These are phyloP conservation scores for Orchestia grillus DNA, from an alignment of 1,140 invertebrate genomes.

Conservation along the genomic window DNA sequence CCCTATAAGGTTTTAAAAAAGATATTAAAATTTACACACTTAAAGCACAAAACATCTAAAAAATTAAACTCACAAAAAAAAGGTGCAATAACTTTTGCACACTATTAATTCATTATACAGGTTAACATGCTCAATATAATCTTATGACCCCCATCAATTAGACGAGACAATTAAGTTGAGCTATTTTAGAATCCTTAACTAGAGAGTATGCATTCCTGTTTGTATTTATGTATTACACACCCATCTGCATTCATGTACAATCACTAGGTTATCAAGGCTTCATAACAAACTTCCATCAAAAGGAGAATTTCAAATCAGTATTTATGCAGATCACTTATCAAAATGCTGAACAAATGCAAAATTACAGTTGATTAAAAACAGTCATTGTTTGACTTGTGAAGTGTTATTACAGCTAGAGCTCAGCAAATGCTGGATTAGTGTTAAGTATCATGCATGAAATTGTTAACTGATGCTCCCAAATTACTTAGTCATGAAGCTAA, in stretches of 20 bases:
- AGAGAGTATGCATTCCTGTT: background rate
- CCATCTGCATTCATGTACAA: too few species aligned
- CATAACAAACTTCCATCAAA: background rate
- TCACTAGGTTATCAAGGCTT: too few species aligned
- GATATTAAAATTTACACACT: too few species aligned
- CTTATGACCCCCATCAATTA: background rate
- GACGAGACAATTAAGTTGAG: background rate
- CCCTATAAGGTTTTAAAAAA: background rate
- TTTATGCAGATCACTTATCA: background rate
- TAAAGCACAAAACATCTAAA: background rate
- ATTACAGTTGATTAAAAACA: background rate
- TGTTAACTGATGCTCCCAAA: too few species aligned
- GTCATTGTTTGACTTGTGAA: background rate
- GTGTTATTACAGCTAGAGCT: background rate
- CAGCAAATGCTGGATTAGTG: background rate
- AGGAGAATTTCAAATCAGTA: background rate
- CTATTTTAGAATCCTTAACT: background rate
- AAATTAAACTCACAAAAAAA: background rate
- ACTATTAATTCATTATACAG: background rate
- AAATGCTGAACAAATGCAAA: background rate
- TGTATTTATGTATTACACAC: background rate
- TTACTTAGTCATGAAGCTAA: too few species aligned
- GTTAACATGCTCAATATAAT: background rate
- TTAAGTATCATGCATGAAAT: background rate
- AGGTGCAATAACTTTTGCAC: background rate